phyloP scores from a whole-genome alignment of 2,888 invertebrate genomes.

The Parelbella ahira region DNA sequence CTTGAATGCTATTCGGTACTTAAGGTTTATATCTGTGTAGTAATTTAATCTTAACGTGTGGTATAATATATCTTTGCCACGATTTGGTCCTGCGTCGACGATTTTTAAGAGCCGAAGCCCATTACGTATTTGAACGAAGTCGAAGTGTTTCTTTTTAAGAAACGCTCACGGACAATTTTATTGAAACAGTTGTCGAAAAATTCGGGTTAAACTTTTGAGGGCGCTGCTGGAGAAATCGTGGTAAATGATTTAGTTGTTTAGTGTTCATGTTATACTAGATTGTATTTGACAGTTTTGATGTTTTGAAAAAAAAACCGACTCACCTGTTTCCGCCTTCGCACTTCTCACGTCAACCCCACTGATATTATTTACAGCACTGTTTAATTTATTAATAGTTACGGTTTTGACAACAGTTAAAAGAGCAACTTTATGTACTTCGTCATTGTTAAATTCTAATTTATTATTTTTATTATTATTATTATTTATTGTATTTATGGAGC shows the following conservation, averaged over 20 bases:
- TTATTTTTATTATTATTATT: constrained; percentile 49
- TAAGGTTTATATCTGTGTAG: constrained; percentile 79
- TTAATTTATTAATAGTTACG: constrained; percentile 30
- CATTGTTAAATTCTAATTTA: constrained; percentile 55
- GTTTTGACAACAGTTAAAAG: constrained; percentile 29
- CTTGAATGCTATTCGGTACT: constrained; percentile 77
- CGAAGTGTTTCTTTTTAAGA: constrained; percentile 14
- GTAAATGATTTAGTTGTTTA: constrained; percentile 72
- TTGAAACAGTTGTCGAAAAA: constrained; percentile 6
- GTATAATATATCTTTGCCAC: constrained; percentile 61
- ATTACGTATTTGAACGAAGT: no score
- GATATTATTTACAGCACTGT: constrained; percentile 34
- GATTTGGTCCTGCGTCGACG: constrained; percentile 39
- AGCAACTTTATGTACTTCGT: constrained; percentile 27
- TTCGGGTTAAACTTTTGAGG: constrained; percentile 1
- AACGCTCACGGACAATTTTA: constrained; percentile 7
- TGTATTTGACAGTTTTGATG: constrained; percentile 61
- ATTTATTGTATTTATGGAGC: constrained; percentile 61
- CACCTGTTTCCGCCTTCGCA: constrained; percentile 68
- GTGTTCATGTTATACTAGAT: constrained; percentile 79
- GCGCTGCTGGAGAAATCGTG: constrained; percentile 49
- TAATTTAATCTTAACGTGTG: constrained; percentile 75
- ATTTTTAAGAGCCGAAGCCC: constrained; percentile 23
- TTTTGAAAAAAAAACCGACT: constrained; percentile 51
- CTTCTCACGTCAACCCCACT: constrained; percentile 59